These are phyloP conservation scores for Myotis daubentonii DNA, from an alignment of 2,797 vertebrate species.

Conservation along the genomic window DNA sequence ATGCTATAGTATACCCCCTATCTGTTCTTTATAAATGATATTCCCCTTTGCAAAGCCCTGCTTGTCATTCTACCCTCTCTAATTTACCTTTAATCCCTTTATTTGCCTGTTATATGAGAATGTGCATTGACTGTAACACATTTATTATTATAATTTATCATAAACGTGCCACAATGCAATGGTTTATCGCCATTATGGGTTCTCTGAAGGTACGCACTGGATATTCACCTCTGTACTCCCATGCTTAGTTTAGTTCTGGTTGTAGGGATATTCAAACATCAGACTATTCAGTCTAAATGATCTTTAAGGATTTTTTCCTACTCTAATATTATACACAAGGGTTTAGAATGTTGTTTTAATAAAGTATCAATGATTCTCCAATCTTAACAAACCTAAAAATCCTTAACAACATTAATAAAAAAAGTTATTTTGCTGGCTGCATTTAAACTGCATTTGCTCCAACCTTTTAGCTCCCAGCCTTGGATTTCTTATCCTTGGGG, in stretches of 20 bases:
- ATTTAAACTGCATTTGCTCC: neutral
- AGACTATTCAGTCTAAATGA: neutral
- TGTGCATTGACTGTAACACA: neutral
- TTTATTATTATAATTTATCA: neutral
- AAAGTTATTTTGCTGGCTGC: neutral
- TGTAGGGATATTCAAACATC: neutral
- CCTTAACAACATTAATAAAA: neutral
- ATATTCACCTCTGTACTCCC: neutral
- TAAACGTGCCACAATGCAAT: neutral
- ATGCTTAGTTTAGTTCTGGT: neutral
- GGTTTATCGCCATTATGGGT: neutral
- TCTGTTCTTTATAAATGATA: neutral
- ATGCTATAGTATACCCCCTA: fast-evolving
- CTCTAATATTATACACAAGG: neutral
- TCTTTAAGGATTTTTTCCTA: neutral
- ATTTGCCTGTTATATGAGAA: neutral
- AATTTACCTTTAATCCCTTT: neutral
- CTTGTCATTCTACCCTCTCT: neutral
- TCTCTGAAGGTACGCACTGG: neutral
- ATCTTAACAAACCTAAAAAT: neutral
- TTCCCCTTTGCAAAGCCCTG: neutral
- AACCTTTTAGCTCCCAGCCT: neutral
- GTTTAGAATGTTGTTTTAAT: neutral
- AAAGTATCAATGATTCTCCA: neutral
- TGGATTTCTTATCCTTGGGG: slow-evolving; percentile 24